A percentile compares a stretch with the other conserved stretches of the same genome.
These are phyloP conservation scores for Platynereis dumerilii DNA, from an alignment of 2,888 invertebrate genomes.

Conservation along the genomic window DNA sequence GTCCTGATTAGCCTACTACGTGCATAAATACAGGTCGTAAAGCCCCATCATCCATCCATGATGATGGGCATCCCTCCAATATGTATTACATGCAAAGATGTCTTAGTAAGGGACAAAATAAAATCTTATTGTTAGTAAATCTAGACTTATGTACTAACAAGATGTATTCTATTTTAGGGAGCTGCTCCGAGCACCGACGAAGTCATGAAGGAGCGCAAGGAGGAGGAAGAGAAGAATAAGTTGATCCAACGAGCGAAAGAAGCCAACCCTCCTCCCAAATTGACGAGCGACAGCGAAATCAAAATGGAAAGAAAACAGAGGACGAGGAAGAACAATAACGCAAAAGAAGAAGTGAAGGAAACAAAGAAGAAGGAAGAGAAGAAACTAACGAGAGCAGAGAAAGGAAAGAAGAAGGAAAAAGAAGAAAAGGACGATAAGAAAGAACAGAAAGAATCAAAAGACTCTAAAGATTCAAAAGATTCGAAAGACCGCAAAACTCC, in stretches of 20 bases:
- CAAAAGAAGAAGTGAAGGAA: constrained; percentile 33
- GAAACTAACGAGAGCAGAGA: constrained; percentile 55
- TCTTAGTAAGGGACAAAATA: too few relatives aligned
- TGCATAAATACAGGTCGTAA: too few relatives aligned
- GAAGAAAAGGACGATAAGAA: constrained; percentile 44
- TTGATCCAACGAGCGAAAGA: constrained; percentile 17
- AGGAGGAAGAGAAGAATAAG: constrained; percentile 14
- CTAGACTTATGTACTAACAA: too few relatives aligned
- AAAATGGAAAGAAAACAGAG: constrained; percentile 10
- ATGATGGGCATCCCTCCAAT: too few relatives aligned
- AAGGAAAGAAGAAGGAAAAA: constrained; percentile 64
- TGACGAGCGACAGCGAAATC: not conserved
- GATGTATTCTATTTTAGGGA: too few relatives aligned
- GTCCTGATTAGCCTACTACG: too few relatives aligned
- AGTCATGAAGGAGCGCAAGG: constrained; percentile 15
- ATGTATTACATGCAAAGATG: too few relatives aligned
- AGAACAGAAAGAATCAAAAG: constrained; percentile 43
- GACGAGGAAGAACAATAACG: not conserved
- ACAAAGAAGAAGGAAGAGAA: constrained; percentile 28
- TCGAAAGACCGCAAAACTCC: constrained; percentile 12
- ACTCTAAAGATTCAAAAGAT: constrained; percentile 67
- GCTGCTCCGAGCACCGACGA: constrained; percentile 12
- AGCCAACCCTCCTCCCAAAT: constrained; percentile 6
- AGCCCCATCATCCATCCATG: too few relatives aligned
- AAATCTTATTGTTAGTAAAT: too few relatives aligned